Evolutionary conservation across 1,140 invertebrate species (phyloP).

Genomic region (Reticulitermes speratus): DNA sequence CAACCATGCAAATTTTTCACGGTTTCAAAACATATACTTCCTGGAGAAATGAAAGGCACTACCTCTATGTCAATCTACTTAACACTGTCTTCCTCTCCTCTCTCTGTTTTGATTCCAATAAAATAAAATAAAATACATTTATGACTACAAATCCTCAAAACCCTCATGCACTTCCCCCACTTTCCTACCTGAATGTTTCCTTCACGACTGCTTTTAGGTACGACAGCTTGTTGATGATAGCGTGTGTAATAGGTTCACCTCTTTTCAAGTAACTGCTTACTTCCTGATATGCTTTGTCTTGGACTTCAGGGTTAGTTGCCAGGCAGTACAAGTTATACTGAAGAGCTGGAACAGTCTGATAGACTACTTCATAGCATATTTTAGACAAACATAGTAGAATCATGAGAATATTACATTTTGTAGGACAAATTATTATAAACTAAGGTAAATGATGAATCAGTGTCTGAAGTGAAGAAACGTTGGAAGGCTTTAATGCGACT

Average conservation of each 20-base stretch:
- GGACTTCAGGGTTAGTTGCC: slow-evolving; percentile 48
- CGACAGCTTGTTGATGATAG: slow-evolving; percentile 46
- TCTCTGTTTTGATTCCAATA: too few relatives aligned
- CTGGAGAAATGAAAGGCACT: too few relatives aligned
- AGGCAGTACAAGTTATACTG: slow-evolving; percentile 49
- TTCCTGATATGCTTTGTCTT: slow-evolving; percentile 53
- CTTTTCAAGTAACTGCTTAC: slow-evolving; percentile 40
- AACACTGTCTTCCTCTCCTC: too few relatives aligned
- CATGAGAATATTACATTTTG: background rate
- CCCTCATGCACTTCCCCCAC: too few relatives aligned
- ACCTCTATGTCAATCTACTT: too few relatives aligned
- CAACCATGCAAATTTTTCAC: too few relatives aligned
- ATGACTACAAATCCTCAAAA: too few relatives aligned
- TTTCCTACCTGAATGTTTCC: slow-evolving; percentile 55
- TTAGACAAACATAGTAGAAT: background rate
- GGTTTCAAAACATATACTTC: too few relatives aligned
- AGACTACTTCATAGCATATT: slow-evolving; percentile 16
- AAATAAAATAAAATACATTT: too few relatives aligned
- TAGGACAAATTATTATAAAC: slow-evolving; percentile 21
- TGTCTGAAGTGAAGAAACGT: slow-evolving; percentile 3
- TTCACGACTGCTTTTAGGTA: slow-evolving; percentile 60
- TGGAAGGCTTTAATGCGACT: background rate
- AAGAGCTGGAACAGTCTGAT: slow-evolving; percentile 50
- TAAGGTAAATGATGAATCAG: background rate
- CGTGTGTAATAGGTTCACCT: slow-evolving; percentile 42